These are phyloP conservation scores for Pithys albifrons DNA, from an alignment of 2,113 vertebrate species.

Conservation along the genomic window DNA sequence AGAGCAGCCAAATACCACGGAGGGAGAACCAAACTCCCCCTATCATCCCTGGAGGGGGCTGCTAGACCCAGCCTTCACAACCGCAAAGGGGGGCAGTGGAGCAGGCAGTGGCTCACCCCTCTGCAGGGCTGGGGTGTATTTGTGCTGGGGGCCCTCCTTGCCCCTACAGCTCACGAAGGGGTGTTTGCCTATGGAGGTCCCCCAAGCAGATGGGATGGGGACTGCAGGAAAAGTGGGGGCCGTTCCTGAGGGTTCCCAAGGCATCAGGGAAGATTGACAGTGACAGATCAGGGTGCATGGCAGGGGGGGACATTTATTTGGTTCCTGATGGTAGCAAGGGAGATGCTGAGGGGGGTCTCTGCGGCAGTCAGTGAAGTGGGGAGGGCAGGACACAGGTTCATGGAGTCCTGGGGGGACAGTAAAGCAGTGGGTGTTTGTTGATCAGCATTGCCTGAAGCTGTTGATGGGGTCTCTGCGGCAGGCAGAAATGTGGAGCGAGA, in stretches of 20 bases:
- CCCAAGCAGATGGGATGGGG: not conserved
- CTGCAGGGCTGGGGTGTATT: not conserved
- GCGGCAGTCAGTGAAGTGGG: not conserved
- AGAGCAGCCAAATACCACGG: not conserved
- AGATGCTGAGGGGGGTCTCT: not conserved
- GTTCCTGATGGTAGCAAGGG: not conserved
- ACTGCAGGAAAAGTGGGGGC: not conserved
- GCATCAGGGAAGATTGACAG: not conserved
- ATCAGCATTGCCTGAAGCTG: not conserved
- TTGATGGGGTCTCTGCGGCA: conserved; percentile 1
- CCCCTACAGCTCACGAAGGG: not conserved
- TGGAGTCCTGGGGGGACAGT: not conserved
- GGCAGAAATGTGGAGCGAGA: not conserved
- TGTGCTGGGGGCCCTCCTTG: not conserved
- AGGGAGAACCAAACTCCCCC: not conserved
- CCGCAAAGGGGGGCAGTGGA: not conserved
- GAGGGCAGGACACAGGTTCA: not conserved
- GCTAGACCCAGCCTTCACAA: not conserved
- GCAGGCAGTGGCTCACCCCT: not conserved
- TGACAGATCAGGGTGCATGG: not conserved
- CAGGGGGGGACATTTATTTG: not conserved
- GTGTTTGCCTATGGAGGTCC: not conserved
- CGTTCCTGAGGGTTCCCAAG: not conserved
- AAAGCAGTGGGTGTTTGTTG: not conserved
- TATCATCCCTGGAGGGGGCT: not conserved